Evolutionary conservation across 2,888 invertebrate genomes (phyloP).

Genomic region (Octodonta nipae): DNA sequence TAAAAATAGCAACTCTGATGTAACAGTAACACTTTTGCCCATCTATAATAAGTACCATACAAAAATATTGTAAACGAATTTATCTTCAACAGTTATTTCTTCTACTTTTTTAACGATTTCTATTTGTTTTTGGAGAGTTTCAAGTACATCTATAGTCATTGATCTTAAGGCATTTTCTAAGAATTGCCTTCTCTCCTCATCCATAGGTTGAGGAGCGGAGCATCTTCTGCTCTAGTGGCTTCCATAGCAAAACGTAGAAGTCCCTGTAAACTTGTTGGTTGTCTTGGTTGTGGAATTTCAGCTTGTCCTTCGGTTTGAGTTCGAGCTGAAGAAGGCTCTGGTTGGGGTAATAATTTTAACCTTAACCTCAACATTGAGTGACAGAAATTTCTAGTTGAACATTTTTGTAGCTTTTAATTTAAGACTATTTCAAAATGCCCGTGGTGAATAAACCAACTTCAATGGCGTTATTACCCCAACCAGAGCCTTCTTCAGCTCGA

Average conservation of each 20-base stretch:
- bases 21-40: no score
- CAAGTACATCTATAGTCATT: conserved; percentile 56
- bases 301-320: no score
- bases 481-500: conserved; percentile 2
- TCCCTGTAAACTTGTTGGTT: conserved; percentile 37
- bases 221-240: conserved; percentile 47
- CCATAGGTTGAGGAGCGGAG: conserved; percentile 44
- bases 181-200: conserved; percentile 57
- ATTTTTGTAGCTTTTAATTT: no score
- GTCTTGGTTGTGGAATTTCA: conserved; percentile 20
- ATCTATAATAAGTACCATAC: no score
- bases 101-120: conserved; percentile 42
- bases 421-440: no score
- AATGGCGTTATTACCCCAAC: conserved; percentile 8
- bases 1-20: no score
- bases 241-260: conserved; percentile 58
- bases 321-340: no score
- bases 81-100: conserved; percentile 35
- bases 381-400: no score
- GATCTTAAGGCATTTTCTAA: conserved; percentile 56
- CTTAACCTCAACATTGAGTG: no score
- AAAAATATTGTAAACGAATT: no score
- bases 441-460: conserved; percentile 7
- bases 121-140: conserved; percentile 51
- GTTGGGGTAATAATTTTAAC: no score